A percentile compares a stretch with the other conserved stretches of the same genome.
Evolutionary conservation across 2,113 vertebrate species (phyloP).

Genomic region (Alethe castanea): DNA sequence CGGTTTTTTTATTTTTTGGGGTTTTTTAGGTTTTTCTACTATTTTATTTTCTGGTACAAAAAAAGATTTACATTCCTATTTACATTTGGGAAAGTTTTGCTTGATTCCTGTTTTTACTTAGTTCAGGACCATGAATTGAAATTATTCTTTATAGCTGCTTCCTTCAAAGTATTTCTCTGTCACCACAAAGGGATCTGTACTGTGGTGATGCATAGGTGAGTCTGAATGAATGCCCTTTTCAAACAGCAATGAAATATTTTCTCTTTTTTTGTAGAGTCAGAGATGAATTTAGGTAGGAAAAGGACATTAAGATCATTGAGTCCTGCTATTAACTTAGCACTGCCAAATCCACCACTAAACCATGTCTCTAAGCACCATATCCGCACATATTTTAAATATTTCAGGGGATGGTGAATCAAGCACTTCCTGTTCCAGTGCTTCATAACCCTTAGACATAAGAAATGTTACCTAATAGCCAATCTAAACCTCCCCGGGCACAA

Average conservation of each 20-base stretch:
- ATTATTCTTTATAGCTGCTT: neutral
- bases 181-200: neutral
- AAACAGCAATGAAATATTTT: neutral
- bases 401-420: neutral
- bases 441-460: neutral
- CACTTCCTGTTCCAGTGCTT: neutral
- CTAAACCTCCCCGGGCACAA: neutral
- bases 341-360: neutral
- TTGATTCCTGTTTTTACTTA: neutral
- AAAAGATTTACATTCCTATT: neutral
- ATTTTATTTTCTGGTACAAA: neutral
- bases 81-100: neutral
- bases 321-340: neutral
- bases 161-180: neutral
- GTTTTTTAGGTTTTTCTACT: too few relatives aligned
- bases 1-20: too few relatives aligned
- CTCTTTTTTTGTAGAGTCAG: neutral
- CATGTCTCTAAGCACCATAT: neutral
- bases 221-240: neutral
- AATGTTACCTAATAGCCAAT: neutral
- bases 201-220: accelerated
- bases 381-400: neutral
- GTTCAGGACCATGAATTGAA: neutral
- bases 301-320: neutral
- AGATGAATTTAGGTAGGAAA: neutral